Percentiles rank a stretch among this genome's conserved stretches.
phyloP scores from a whole-genome alignment of 2,888 invertebrate species.

The Augochlorella aurata region DNA sequence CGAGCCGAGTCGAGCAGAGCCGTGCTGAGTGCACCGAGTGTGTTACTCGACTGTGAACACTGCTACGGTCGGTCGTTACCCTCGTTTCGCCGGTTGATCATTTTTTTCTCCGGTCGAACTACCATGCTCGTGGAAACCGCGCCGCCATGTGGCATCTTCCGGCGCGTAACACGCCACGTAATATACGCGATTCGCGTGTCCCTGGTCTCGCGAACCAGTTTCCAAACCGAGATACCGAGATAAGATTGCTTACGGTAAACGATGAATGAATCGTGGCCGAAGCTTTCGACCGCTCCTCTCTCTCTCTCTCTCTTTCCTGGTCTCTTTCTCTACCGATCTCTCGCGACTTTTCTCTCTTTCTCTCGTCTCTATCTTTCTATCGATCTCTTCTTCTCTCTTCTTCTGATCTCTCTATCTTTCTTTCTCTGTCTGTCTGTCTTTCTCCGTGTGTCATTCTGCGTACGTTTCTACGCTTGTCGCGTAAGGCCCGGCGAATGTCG shows the following conservation, averaged over 20 bases:
- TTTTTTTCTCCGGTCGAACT: conserved; percentile 34
- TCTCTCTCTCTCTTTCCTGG: too few species aligned
- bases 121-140: conserved; percentile 21
- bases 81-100: conserved; percentile 54
- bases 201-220: conserved; percentile 13
- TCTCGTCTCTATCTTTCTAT: too few species aligned
- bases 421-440: too few species aligned
- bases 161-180: neutral
- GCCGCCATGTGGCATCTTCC: conserved; percentile 37
- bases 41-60: conserved; percentile 42
- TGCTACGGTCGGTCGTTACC: conserved; percentile 60
- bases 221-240: conserved; percentile 4
- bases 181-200: neutral
- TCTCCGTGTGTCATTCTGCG: too few species aligned
- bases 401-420: too few species aligned
- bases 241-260: conserved; percentile 1
- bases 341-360: too few species aligned
- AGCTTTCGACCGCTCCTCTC: too few species aligned
- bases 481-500: neutral
- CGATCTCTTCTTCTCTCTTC: too few species aligned
- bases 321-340: too few species aligned
- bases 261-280: conserved; percentile 6
- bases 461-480: neutral
- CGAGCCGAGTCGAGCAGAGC: neutral
- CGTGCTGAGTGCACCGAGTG: conserved; percentile 1